Percentiles rank a stretch among this genome's conserved stretches.
These are phyloP conservation scores for Nesometra sesokonis DNA, from an alignment of 35 echinoderm and acorn worm genomes.

Conservation along the genomic window DNA sequence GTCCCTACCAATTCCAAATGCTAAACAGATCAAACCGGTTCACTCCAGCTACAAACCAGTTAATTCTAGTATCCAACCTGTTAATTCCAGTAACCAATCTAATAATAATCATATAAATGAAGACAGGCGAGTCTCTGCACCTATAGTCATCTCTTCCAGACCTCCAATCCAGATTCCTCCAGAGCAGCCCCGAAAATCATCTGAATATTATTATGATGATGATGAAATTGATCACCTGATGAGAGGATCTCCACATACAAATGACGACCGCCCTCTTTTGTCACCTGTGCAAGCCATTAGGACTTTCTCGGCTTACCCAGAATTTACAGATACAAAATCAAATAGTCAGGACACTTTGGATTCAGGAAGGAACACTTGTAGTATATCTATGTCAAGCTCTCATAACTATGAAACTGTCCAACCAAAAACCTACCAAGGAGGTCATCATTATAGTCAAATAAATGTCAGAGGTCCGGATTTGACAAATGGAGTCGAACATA, in stretches of 20 bases:
- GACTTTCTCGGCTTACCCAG: neutral
- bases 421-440: neutral
- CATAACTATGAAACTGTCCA: neutral
- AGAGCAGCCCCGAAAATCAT: neutral
- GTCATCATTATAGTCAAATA: neutral
- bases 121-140: neutral
- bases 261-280: neutral
- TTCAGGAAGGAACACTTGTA: neutral
- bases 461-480: neutral
- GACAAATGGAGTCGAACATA: neutral
- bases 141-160: neutral
- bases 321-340: neutral
- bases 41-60: too few species aligned
- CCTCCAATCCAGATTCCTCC: neutral
- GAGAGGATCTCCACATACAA: neutral
- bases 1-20: neutral
- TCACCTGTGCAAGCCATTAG: neutral
- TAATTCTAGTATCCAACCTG: too few species aligned
- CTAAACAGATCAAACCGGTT: too few species aligned
- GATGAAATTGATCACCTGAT: slow-evolving; percentile 73
- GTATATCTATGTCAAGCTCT: neutral
- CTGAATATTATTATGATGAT: slow-evolving; percentile 66
- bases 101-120: neutral
- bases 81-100: neutral
- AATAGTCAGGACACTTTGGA: neutral